Base-by-base conservation (phyloP, 2,113 vertebrate genomes). In the Capra hircus region DNA sequence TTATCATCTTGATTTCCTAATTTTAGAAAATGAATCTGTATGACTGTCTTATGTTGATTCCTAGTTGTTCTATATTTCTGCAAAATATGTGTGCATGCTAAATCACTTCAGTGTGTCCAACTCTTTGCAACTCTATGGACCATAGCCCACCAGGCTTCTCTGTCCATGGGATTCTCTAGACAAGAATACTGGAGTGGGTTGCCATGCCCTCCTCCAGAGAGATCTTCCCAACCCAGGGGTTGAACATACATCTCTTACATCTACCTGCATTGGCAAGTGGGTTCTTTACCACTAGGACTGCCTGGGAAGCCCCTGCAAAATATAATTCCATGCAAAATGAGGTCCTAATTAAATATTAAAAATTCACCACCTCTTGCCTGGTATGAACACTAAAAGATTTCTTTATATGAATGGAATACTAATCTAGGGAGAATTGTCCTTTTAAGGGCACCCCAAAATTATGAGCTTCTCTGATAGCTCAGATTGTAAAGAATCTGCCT, bases 61-160 rank as follows among this genome's bases (percentile, higher is more conserved):
- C 45, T 93, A 50, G n/a, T 60, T 92, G 28, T 60, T 92, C 89
- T 84, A 2, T 97, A 62, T 84, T 94, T 96, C 15, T 92, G 78
- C 36, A 57, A 27, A 82, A 40, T 97, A 2, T 59, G 67, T 36
- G 2, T 25, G 67, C 10, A 1, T 74, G 67, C 21, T 74, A 23
- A 40, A 71, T 6, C 67, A 71, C 67, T 12, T 36, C 67, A 71
- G n/a, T 40, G 19, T 71, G 67, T 40, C n/a, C 67, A 71, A 12
- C 19, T 40, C 67, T 71, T 71, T 71, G n/a, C 67, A 40, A 23
- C 36, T 74, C 36, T 40, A 23, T 74, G 36, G 36, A 25, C 36
- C 67, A 74, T 40, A 40, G 36, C 36, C 67, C 10, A 74, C 19
- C 10, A 25, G 67, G 67, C 67, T 40, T 21, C 1, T 6, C 36